phyloP scores from a whole-genome alignment of 2,797 vertebrate species.

The Selene dorsalis region DNA sequence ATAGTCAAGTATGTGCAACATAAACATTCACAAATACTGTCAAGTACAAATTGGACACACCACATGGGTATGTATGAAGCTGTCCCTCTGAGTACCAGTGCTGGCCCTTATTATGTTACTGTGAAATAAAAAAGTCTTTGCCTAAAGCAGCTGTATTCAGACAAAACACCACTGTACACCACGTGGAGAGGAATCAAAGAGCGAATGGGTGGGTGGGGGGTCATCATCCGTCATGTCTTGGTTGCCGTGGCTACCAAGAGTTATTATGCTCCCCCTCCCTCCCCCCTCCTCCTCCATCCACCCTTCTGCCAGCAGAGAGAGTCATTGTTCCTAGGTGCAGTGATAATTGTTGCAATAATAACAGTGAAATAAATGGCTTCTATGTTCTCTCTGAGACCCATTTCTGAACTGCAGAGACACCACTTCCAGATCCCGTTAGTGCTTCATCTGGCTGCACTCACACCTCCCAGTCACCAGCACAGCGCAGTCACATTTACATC shows the following conservation, averaged over 20 bases:
- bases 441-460: constrained; percentile 1
- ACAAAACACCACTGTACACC: background rate
- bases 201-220: background rate
- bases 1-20: background rate
- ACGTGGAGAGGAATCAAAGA: constrained; percentile 15
- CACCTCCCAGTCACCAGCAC: background rate
- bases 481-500: background rate
- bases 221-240: constrained; percentile 14
- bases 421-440: background rate
- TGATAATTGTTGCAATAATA: constrained; percentile 61
- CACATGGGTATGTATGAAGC: background rate
- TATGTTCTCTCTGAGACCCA: constrained; percentile 4
- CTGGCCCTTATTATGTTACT: background rate
- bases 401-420: constrained; percentile 21
- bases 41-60: background rate
- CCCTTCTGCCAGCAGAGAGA: constrained; percentile 26
- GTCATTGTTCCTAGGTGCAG: constrained; percentile 45
- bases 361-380: constrained; percentile 30
- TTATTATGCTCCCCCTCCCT: constrained; percentile 30
- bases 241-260: constrained; percentile 38
- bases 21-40: background rate
- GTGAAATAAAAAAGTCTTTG: background rate
- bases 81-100: too few species aligned
- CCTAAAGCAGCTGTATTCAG: constrained; percentile 4
- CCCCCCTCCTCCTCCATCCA: background rate